Evolutionary conservation across 2,888 invertebrate genomes (phyloP).

Genomic region (Autographa gamma): DNA sequence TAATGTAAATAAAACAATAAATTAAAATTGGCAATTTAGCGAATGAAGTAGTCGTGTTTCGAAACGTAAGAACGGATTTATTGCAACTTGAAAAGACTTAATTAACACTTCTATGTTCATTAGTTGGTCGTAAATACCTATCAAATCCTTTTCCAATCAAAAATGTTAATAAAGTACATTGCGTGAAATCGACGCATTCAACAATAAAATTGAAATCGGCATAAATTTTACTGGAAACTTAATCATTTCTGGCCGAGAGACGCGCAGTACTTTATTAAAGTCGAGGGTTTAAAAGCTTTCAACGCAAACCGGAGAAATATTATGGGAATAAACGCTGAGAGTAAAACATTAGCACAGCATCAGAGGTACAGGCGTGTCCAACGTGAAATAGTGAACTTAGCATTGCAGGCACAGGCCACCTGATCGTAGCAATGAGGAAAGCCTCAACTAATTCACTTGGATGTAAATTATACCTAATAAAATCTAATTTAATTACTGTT

Average conservation of each 20-base stretch:
- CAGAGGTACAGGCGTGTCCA: conserved; percentile 65
- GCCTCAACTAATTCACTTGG: conserved; percentile 33
- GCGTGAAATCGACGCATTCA: neutral
- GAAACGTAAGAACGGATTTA: neutral
- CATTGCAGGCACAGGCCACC: conserved; percentile 44
- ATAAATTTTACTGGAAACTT: conserved; percentile 19
- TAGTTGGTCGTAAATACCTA: neutral
- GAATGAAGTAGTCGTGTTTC: conserved; percentile 18
- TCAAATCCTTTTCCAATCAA: neutral
- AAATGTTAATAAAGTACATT: conserved; percentile 5
- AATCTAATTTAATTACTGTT: conserved; percentile 6
- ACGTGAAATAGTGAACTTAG: conserved; percentile 65
- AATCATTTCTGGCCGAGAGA: conserved; percentile 39
- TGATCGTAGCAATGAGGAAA: conserved; percentile 27
- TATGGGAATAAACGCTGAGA: conserved; percentile 66
- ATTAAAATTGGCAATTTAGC: conserved; percentile 30
- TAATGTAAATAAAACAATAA: conserved; percentile 32
- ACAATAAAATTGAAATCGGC: conserved; percentile 5
- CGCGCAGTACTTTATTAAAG: conserved; percentile 38
- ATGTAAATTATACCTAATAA: conserved; percentile 9
- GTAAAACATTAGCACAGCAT: conserved; percentile 65
- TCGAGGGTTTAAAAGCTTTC: conserved; percentile 39
- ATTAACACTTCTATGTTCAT: neutral
- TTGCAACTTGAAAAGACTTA: conserved; percentile 4
- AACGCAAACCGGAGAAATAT: conserved; percentile 62